Percentiles rank a stretch among this genome's conserved stretches.
Evolutionary conservation across 1,140 invertebrate species (phyloP).

Genomic region (Drosophila micromelanica): DNA sequence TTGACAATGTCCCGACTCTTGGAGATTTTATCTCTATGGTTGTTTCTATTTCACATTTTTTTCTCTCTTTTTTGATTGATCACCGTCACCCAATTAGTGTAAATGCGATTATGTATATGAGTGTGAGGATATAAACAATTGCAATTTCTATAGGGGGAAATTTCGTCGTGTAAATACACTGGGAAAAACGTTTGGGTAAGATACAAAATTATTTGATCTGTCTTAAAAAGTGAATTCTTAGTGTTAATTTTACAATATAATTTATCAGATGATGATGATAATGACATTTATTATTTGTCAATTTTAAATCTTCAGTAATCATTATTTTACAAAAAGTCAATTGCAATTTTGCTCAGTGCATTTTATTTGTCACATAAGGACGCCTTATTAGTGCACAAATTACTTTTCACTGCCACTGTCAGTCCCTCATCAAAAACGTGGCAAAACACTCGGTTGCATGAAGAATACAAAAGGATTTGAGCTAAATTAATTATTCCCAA

Average conservation of each 20-base stretch:
- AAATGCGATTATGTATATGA: slow-evolving; percentile 83
- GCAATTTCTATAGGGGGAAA: slow-evolving; percentile 27
- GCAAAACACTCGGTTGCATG: slow-evolving; percentile 74
- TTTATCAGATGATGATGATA: too few species aligned
- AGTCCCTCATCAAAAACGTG: slow-evolving; percentile 81
- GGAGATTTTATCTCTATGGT: slow-evolving; percentile 9
- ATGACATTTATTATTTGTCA: too few species aligned
- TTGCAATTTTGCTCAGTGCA: slow-evolving; percentile 47
- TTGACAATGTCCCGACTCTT: slow-evolving; percentile 49
- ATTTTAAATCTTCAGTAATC: too few species aligned
- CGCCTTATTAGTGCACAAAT: slow-evolving; percentile 78
- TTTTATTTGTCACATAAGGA: slow-evolving; percentile 21
- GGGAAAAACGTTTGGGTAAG: slow-evolving; percentile 19
- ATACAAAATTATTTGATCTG: too few species aligned
- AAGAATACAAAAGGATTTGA: slow-evolving; percentile 67
- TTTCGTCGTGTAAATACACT: slow-evolving; percentile 36
- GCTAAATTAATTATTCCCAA: slow-evolving; percentile 82
- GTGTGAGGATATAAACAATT: slow-evolving; percentile 59
- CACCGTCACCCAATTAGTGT: slow-evolving; percentile 82
- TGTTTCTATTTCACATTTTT: slow-evolving; percentile 21
- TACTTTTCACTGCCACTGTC: slow-evolving; percentile 82
- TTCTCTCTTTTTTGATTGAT: slow-evolving; percentile 72
- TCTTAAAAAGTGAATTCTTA: too few species aligned
- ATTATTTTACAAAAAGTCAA: not conserved
- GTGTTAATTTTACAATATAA: too few species aligned